Conservation (phyloP, 2,888 invertebrate genomes). For the Augochlorella aurata region DNA sequence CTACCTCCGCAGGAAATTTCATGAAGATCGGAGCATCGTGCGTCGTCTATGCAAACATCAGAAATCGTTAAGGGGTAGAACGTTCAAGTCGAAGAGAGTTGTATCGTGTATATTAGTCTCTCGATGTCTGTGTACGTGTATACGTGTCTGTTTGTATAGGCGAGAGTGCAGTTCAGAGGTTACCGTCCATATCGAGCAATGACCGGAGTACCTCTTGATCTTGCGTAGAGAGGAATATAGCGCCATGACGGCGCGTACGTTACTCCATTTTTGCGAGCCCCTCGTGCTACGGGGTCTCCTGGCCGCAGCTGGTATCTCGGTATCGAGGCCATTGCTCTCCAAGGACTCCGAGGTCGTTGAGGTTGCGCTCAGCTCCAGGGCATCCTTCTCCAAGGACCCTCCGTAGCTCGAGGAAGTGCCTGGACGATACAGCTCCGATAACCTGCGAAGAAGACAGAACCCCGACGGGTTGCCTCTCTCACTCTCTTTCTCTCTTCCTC, state of each 20-base stretch:
- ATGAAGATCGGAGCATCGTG: not conserved
- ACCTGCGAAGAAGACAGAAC: conserved; percentile 79
- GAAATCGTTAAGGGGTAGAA: not conserved
- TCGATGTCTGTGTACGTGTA: not conserved
- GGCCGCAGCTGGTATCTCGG: conserved; percentile 70
- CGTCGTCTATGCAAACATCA: not conserved
- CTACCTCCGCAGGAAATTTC: too few species aligned
- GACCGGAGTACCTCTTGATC: conserved; percentile 89
- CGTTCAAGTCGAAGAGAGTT: not conserved
- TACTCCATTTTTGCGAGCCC: conserved; percentile 90
- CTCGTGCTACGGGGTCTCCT: conserved; percentile 77
- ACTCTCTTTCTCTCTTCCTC: conserved; percentile 48
- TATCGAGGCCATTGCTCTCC: conserved; percentile 77
- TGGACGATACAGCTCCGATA: conserved; percentile 67
- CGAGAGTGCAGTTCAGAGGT: conserved; percentile 62
- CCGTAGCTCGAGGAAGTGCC: conserved; percentile 54
- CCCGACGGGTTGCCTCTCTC: conserved; percentile 63
- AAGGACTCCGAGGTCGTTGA: conserved; percentile 76
- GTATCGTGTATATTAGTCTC: not conserved
- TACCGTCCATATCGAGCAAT: conserved; percentile 69
- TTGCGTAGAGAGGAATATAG: conserved; percentile 94
- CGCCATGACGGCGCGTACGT: conserved; percentile 93
- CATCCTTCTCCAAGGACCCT: conserved; percentile 49
- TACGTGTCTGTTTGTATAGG: conserved; percentile 19
- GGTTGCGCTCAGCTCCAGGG: conserved; percentile 74